Conservation (phyloP, 2,888 invertebrate genomes). For the Caradrina kadenii region DNA sequence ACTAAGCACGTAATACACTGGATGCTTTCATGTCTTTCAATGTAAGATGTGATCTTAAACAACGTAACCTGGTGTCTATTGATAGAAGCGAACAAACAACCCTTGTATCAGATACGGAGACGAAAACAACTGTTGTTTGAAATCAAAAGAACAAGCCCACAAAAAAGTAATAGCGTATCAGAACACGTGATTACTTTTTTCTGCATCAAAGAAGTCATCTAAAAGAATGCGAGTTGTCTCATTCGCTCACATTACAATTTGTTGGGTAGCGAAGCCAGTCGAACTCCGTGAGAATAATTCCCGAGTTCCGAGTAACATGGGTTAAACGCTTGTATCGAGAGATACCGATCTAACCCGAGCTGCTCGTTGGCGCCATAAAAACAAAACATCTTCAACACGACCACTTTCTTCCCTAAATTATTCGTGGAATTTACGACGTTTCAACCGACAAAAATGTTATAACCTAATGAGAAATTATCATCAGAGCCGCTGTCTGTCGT, state of each 20-base stretch:
- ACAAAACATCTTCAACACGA: conserved; percentile 88
- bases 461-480: conserved; percentile 91
- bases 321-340: conserved; percentile 89
- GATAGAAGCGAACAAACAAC: conserved; percentile 63
- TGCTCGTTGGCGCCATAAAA: conserved; percentile 90
- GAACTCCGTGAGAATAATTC: conserved; percentile 87
- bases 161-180: conserved; percentile 57
- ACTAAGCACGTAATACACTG: conserved; percentile 70
- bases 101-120: conserved; percentile 63
- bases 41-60: conserved; percentile 70
- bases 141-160: conserved; percentile 27
- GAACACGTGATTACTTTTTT: conserved; percentile 62
- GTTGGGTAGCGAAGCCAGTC: conserved; percentile 78
- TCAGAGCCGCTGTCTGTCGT: conserved; percentile 79
- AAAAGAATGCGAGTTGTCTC: conserved; percentile 73
- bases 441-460: conserved; percentile 89
- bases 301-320: conserved; percentile 88
- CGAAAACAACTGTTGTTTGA: conserved; percentile 32
- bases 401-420: conserved; percentile 90
- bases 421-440: conserved; percentile 90
- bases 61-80: conserved; percentile 58
- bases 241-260: conserved; percentile 83
- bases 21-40: conserved; percentile 67
- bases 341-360: conserved; percentile 89
- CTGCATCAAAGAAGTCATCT: conserved; percentile 60